Base-by-base conservation (phyloP, 2,797 vertebrate species). In the Eulemur albifrons region DNA sequence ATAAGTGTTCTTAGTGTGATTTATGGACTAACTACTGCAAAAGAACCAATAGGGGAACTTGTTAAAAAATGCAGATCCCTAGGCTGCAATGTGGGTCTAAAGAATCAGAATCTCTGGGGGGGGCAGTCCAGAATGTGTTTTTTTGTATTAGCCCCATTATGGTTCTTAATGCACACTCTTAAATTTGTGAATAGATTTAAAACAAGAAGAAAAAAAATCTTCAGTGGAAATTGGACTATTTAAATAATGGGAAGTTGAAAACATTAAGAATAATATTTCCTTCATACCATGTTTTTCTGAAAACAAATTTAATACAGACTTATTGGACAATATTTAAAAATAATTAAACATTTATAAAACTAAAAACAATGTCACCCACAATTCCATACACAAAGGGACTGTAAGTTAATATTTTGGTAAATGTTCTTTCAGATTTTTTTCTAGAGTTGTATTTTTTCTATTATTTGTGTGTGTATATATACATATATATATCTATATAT, bases 181-280 rank as follows among this genome's bases (percentile, higher is more conserved):
- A 81, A 82, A 87, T 77, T 54, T 84, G 17, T 76, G 45, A 93
- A 40, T 38, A 43, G 20, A 67, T 81, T 73, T 83, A 94, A 95
- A 93, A 32, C 15, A 92, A 61, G n/a, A 77, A 76, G 5, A 61
- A 89, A 96, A 54, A 17, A 95, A 90, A 77, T 0, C 5, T 70
- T 61, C 2, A 25, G 20, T 70, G n/a, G 20, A 88, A 89, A 85
- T 20, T 18, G 43, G 27, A 69, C 30, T 69, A 65, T 77, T 96
- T 92, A 15, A 50, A 89, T 89, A 79, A 18, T 35, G 2, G 15
- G 30, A 82, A 7, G 3, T 75, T 94, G 25, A 72, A 85, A 92
- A 90, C 18, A 14, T 81, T 91, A 85, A 94, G 5, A 73, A 81
- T 75, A 10, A n/a, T 77, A 75, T 73, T 88, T 95, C 9, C 38